Evolutionary conservation across 1,140 invertebrate species (phyloP).

Genomic region (Drosophila sproati): DNA sequence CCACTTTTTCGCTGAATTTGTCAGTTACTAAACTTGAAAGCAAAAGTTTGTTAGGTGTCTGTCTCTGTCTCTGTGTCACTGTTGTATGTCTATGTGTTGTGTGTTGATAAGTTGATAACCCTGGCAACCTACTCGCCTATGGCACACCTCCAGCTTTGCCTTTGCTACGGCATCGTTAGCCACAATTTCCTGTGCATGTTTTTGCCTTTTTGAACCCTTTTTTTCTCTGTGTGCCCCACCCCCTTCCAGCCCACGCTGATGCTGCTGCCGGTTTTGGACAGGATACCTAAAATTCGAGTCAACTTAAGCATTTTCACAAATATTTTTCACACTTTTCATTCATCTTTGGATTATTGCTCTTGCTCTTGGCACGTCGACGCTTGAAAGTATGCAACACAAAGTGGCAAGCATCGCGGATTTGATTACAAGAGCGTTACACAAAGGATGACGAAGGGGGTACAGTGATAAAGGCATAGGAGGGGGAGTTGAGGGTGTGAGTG

Average conservation of each 20-base stretch:
- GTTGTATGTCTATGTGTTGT: slow-evolving; percentile 8
- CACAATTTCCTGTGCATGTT: slow-evolving; percentile 79
- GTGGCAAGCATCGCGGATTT: slow-evolving; percentile 74
- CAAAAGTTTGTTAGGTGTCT: slow-evolving; percentile 76
- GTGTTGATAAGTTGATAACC: slow-evolving; percentile 60
- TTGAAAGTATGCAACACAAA: slow-evolving; percentile 61
- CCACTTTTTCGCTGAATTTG: slow-evolving; percentile 33
- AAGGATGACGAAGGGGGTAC: neutral
- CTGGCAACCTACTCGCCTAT: slow-evolving; percentile 19
- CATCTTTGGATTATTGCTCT: slow-evolving; percentile 29
- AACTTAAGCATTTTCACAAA: slow-evolving; percentile 73
- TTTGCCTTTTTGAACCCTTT: slow-evolving; percentile 70
- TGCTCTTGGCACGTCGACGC: slow-evolving; percentile 13
- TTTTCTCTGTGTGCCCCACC: slow-evolving; percentile 14
- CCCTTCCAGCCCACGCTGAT: neutral
- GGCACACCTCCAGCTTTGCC: slow-evolving; percentile 5
- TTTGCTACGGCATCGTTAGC: slow-evolving; percentile 64
- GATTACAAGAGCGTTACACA: slow-evolving; percentile 65
- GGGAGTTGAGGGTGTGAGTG: slow-evolving; percentile 1
- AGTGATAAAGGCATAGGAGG: neutral
- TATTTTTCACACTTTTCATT: slow-evolving; percentile 72
- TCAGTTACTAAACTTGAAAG: slow-evolving; percentile 66
- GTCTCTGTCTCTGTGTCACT: slow-evolving; percentile 16
- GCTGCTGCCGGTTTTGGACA: slow-evolving; percentile 24
- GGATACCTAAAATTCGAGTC: slow-evolving; percentile 61